Base-by-base conservation (phyloP, 2,888 invertebrate genomes). In the Thereva nobilitata region DNA sequence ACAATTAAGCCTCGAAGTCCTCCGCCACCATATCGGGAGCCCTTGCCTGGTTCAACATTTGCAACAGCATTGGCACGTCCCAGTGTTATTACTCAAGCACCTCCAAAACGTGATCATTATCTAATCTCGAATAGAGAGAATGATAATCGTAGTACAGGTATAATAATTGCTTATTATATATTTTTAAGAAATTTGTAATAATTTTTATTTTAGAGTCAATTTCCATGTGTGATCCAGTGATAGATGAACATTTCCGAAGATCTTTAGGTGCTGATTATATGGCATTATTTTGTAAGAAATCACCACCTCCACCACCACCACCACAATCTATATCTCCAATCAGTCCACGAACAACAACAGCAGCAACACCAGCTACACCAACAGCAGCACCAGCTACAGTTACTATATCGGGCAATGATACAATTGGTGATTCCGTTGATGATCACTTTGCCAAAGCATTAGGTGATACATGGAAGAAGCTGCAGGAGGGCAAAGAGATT, bases 191-290 rank as follows among this genome's bases (percentile, higher is more conserved):
- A 23, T 23, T 23, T 23, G 1, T 23, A 23, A 23, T 23, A 23
- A 23, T 23, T 23, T 23, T 23, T 23, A 23, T 23, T 55, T 50
- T 81, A 89, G 89, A 89, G 75, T 86, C 86, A 45, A 86, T 88
- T 78, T 88, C 89, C 9, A 88, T 89, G 85, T 91, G 92, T 81
- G 95, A 95, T 80, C 92, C 93, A 8, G 93, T 92, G 66, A 95
- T 96, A 76, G 96, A 97, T 82, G 97, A 97, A 78, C 96, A 97
- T 82, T 97, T 97, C 82, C 86, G 95, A 66, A 88, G 95, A 70
- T 95, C 95, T 1, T 84, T 97, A 70, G 95, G 95, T 67, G 88
- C 90, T 73, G 88, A 91, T 78, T 91, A 91, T 82, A 86, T 88
- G 80, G 86, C 85, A 69, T 81, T 91, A 56, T 89, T 89, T 78